Evolutionary conservation across 2,888 invertebrate genomes (phyloP), one percentile per base, ranked within the genome.

Genomic region (Sclerodermus sp.): DNA sequence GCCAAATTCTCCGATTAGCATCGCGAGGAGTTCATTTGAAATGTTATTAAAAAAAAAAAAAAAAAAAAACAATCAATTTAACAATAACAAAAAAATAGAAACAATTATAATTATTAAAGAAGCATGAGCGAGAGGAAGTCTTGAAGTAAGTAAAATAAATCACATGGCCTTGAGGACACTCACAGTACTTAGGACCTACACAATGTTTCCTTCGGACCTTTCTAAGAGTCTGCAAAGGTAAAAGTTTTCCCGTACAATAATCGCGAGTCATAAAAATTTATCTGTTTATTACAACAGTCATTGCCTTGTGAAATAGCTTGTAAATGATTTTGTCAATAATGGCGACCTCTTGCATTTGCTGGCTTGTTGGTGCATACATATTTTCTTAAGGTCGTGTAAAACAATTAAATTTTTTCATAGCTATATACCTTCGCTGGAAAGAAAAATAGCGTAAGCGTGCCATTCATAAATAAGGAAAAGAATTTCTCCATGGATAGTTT

Each of bases 301-400:
- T 68, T 70, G 62, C 55, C 61, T 64, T 57, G 60, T 58, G 51
- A 65, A 68, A 69, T 60, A 57, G 60, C 53, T 65, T 64, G 66
- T 74, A 70, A 74, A 69, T 67, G 66, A 72, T 73, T 73, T 73
- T 64, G 66, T 66, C 65, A 73, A 71, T 67, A 55, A 55, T 51
- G 50, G 57, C 17, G 44, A 48, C 23, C 40, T 39, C 31, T 13
- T 29, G 10, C 17, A 39, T 56, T 52, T 51, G 48, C 38, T 30
- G 30, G 42, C 15, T 14, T 13, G 17, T n/a, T 44, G 15, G 15
- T 37, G 42, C 34, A 12, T 12, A 12, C 38, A 34, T 10, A 40
- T 31, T 45, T 40, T 36, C 44, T 47, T 41, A 32, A 39, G n/a
- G 16, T 41, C 43, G 43, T 13, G 31, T 36, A 44, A 42, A 41